Conservation (phyloP, 2,113 vertebrate genomes). For the Menidia beryllina region DNA sequence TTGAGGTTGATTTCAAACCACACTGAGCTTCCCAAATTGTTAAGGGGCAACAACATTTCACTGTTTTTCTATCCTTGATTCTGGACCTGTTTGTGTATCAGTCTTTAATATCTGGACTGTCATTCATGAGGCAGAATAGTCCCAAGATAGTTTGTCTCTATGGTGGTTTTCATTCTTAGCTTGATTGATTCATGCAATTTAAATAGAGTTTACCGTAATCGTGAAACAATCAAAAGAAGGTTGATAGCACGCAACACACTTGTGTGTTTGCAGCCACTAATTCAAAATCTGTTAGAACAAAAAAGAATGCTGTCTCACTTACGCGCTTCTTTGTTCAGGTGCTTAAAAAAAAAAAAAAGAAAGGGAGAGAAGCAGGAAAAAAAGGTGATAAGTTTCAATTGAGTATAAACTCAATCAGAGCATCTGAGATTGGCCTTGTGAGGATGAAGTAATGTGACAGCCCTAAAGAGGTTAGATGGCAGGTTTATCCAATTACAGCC, state of each 20-base stretch:
- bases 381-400: constrained; percentile 73
- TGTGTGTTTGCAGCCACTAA: neutral
- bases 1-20: no score
- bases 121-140: no score
- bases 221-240: neutral
- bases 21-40: no score
- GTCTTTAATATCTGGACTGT: no score
- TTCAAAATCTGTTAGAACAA: neutral
- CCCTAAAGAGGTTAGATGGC: constrained; percentile 77
- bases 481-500: constrained; percentile 78
- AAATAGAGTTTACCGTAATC: constrained; percentile 22
- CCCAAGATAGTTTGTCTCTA: no score
- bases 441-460: constrained; percentile 79
- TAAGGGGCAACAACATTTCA: no score
- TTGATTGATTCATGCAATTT: constrained; percentile 3
- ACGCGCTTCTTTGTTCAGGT: constrained; percentile 26
- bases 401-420: constrained; percentile 73
- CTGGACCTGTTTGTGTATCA: neutral
- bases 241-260: neutral
- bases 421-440: constrained; percentile 66
- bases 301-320: constrained; percentile 18
- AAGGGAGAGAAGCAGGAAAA: accelerated
- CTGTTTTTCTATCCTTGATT: neutral
- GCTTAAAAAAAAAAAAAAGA: constrained; percentile 31
- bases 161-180: neutral